Evolutionary conservation across 2,797 vertebrate genomes (phyloP).

Genomic region (Macroramphosus scolopax): DNA sequence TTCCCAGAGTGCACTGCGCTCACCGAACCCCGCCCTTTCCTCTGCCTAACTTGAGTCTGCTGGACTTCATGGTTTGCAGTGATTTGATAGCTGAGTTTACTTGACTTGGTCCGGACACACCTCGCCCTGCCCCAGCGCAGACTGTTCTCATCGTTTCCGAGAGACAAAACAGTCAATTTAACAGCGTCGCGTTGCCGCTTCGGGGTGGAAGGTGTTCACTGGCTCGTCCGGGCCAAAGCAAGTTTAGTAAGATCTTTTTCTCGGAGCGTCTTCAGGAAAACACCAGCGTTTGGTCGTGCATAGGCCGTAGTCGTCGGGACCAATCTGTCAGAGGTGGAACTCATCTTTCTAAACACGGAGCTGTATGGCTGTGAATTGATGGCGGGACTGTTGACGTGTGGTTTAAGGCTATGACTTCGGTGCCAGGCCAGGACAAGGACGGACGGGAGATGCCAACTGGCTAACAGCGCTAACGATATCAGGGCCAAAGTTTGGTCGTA

Average conservation of each 20-base stretch:
- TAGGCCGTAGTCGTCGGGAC: neutral
- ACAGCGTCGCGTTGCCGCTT: neutral
- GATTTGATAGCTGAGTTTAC: slow-evolving; percentile 53
- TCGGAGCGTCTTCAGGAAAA: slow-evolving; percentile 24
- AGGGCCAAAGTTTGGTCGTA: slow-evolving; percentile 20
- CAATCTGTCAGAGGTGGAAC: neutral
- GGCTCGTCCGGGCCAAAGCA: slow-evolving; percentile 16
- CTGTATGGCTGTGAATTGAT: slow-evolving; percentile 12
- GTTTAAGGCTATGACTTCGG: slow-evolving; percentile 32
- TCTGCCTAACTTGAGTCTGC: slow-evolving; percentile 21
- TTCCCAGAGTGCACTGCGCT: slow-evolving; percentile 57
- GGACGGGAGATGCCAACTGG: slow-evolving; percentile 49
- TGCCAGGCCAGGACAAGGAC: slow-evolving; percentile 51
- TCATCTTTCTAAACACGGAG: neutral
- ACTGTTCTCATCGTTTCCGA: neutral
- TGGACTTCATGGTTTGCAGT: slow-evolving; percentile 56
- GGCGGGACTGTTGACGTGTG: neutral
- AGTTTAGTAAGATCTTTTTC: slow-evolving; percentile 36
- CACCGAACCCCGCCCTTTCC: slow-evolving; percentile 41
- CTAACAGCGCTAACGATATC: slow-evolving; percentile 47
- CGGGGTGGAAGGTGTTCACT: slow-evolving; percentile 36
- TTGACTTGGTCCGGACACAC: slow-evolving; percentile 27
- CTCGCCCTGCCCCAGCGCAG: slow-evolving; percentile 13
- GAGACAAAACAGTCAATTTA: neutral
- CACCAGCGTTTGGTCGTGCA: neutral